Base-by-base conservation (phyloP, 1,140 invertebrate species). In the Centruroides vittatus region DNA sequence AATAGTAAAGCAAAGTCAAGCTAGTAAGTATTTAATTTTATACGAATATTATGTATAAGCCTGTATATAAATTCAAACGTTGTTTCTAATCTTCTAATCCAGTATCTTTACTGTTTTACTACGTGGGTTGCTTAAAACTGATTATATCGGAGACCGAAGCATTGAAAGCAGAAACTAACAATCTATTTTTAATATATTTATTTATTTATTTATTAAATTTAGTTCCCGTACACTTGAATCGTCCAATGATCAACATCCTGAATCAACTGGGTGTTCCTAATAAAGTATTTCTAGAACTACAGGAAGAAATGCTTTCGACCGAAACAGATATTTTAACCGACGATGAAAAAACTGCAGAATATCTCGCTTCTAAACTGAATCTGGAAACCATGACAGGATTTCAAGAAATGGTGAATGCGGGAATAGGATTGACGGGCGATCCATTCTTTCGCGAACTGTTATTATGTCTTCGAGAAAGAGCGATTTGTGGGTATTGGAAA, bases 191-290 rank as follows among this genome's bases (percentile, higher is more conserved):
- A 41, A 41, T 41, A 8, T 5, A 11, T 3, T 46, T 58, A n/a
- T 58, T 58, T 58, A 48, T 23, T 23, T 54, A 11, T 54, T 13
- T 54, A 6, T 54, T 34, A 34, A 11, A 47, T 47, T 35, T 47
- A 63, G 62, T 57, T 41, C 36, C 50, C 46, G 47, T 68, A 8
- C 59, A 56, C 7, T 55, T 69, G 9, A 69, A 69, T 53, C 55
- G 64, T 34, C 67, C 68, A 0, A 57, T 69, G 10, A 64, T 69
- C 13, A 60, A 64, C 12, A 67, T 69, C n/a, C 35, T 69, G 35
- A 57, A 69, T 58, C 67, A 69, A 35, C 46, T 65, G 23, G 63
- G 63, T 5, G 55, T 68, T 8, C 4, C 34, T 2, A 55, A 36
- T 4, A 36, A 60, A 13, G 49, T 61, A 3, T 66, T 66, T 34